These are phyloP conservation scores for Ochropleura plecta DNA, from an alignment of 2,888 invertebrate genomes.

Conservation along the genomic window DNA sequence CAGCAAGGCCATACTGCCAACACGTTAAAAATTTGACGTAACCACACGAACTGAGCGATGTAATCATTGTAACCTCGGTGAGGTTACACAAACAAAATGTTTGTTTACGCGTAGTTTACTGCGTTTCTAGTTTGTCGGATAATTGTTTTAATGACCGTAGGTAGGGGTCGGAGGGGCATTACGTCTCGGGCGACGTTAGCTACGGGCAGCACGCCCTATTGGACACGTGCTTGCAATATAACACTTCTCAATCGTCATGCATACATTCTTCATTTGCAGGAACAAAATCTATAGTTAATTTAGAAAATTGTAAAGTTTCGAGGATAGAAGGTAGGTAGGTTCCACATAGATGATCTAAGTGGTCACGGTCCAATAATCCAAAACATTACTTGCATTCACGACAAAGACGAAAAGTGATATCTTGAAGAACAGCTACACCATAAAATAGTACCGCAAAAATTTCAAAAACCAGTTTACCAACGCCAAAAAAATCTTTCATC, in stretches of 20 bases:
- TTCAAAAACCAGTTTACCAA: constrained; percentile 46
- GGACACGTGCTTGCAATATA: constrained; percentile 51
- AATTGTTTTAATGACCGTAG: constrained; percentile 75
- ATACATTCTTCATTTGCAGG: constrained; percentile 4
- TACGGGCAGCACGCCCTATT: constrained; percentile 31
- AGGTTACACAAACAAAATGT: constrained; percentile 71
- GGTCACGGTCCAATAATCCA: neutral
- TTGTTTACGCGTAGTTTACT: constrained; percentile 68
- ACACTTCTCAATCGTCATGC: constrained; percentile 22
- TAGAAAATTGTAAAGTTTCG: neutral
- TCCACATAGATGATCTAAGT: neutral
- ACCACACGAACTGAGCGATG: constrained; percentile 70
- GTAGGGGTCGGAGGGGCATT: constrained; percentile 70
- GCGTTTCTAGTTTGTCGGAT: constrained; percentile 72
- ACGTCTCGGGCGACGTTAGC: constrained; percentile 52
- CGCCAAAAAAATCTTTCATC: constrained; percentile 53
- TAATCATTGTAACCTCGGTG: constrained; percentile 75
- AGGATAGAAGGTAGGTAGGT: neutral
- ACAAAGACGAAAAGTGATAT: constrained; percentile 1
- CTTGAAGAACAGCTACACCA: constrained; percentile 43
- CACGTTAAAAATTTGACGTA: constrained; percentile 73
- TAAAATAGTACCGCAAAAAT: constrained; percentile 56
- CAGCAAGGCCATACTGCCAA: constrained; percentile 76
- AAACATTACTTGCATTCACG: neutral
- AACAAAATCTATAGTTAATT: neutral